Percentiles rank a stretch among this genome's conserved stretches.
Conservation (phyloP, 2,797 vertebrate genomes). For the Ctenopoma multispine region DNA sequence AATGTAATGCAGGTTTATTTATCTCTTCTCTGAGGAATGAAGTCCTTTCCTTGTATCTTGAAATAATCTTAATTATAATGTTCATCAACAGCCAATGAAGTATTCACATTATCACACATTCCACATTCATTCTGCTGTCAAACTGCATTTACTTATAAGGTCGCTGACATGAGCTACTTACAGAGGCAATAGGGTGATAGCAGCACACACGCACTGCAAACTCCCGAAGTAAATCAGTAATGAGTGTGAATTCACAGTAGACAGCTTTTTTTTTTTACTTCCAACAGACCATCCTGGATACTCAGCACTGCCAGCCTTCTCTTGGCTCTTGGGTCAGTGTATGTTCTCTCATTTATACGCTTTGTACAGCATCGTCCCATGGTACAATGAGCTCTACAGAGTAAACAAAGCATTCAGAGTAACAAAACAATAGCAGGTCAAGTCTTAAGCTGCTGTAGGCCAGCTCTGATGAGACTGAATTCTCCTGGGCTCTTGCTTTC, state of each 20-base stretch:
- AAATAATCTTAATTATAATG: background rate
- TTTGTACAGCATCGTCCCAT: constrained; percentile 53
- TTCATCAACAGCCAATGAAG: background rate
- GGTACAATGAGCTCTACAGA: constrained; percentile 34
- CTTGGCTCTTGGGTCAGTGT: constrained; percentile 47
- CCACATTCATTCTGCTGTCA: constrained; percentile 12
- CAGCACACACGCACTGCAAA: constrained; percentile 24
- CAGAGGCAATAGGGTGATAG: constrained; percentile 38
- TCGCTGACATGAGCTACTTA: constrained; percentile 37
- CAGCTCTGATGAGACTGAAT: constrained; percentile 37
- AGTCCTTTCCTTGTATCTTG: background rate
- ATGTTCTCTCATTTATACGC: constrained; percentile 60
- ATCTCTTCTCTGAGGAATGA: background rate
- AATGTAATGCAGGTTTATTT: background rate
- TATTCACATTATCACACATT: background rate
- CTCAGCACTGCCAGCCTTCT: constrained; percentile 46
- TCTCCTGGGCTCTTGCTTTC: constrained; percentile 46
- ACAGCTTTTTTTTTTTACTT: constrained; percentile 38
- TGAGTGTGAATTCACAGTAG: constrained; percentile 54
- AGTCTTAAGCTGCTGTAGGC: constrained; percentile 24
- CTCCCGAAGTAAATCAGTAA: constrained; percentile 56
- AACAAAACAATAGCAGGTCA: constrained; percentile 44
- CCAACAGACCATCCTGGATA: constrained; percentile 46
- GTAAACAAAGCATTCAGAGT: constrained; percentile 46
- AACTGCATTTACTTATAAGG: constrained; percentile 43